Percentiles rank a stretch among this genome's conserved stretches.
phyloP scores from a whole-genome alignment of 2,888 invertebrate species.

The Lasioglossum villosulum region DNA sequence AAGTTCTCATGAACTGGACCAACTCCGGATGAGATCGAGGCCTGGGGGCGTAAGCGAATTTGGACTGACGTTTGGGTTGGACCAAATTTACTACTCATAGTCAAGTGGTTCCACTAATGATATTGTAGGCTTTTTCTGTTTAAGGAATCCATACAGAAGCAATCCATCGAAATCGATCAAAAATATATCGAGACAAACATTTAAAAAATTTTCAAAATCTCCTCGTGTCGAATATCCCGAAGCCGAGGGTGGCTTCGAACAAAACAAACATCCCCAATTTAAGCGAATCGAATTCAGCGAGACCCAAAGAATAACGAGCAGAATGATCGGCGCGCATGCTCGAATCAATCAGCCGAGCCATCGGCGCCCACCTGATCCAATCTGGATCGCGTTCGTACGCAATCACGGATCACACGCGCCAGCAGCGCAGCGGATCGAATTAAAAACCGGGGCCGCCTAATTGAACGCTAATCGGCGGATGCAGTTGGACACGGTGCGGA shows the following conservation, averaged over 20 bases:
- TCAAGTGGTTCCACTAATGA: background rate
- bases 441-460: constrained; percentile 40
- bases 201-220: too few relatives aligned
- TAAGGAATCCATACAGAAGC: too few relatives aligned
- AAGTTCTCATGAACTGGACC: background rate
- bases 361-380: constrained; percentile 39
- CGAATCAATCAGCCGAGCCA: constrained; percentile 7
- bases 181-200: too few relatives aligned
- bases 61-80: background rate
- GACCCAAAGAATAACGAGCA: background rate
- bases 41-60: background rate
- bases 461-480: constrained; percentile 57
- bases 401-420: constrained; percentile 34
- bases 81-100: background rate
- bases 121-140: too few relatives aligned
- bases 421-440: constrained; percentile 32
- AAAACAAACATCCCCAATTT: background rate
- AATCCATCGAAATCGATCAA: too few relatives aligned
- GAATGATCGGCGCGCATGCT: background rate
- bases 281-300: background rate
- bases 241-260: background rate
- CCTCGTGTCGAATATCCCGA: background rate
- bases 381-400: constrained; percentile 29
- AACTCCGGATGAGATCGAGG: background rate
- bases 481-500: background rate